These are phyloP conservation scores for Drosophila cognata DNA, from an alignment of 2,888 invertebrate genomes.

Conservation along the genomic window DNA sequence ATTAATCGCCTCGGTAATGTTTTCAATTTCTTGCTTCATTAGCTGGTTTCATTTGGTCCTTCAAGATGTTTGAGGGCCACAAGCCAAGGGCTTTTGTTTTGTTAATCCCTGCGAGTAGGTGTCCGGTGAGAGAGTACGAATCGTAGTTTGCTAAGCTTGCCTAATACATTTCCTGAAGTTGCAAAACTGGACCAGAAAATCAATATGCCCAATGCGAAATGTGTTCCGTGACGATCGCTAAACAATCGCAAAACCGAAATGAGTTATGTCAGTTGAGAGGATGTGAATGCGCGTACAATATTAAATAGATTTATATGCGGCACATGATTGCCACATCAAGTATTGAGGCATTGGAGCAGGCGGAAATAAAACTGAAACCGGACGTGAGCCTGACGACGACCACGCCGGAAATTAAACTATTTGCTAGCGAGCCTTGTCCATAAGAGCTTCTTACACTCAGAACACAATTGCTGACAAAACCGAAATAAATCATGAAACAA, in stretches of 20 bases:
- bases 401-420: constrained; percentile 78
- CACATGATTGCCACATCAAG: constrained; percentile 33
- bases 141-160: constrained; percentile 16
- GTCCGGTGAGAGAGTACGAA: constrained; percentile 7
- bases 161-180: constrained; percentile 9
- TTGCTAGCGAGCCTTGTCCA: constrained; percentile 47
- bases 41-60: constrained; percentile 61
- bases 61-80: constrained; percentile 39
- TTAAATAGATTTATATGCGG: constrained; percentile 59
- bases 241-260: constrained; percentile 34
- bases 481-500: constrained; percentile 35
- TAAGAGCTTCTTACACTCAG: constrained; percentile 1
- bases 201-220: constrained; percentile 39
- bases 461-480: constrained; percentile 38
- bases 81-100: constrained; percentile 34
- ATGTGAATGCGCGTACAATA: constrained; percentile 32
- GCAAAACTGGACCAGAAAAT: constrained; percentile 30
- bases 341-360: constrained; percentile 19
- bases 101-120: constrained; percentile 43
- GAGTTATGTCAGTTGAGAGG: constrained; percentile 43
- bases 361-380: constrained; percentile 80
- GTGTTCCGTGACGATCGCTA: constrained; percentile 22
- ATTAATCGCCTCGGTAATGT: constrained; percentile 79
- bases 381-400: constrained; percentile 66
- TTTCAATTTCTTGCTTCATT: constrained; percentile 80